Evolutionary conservation across 2,113 vertebrate species (phyloP).

Genomic region (Rhabdornis inornatus): DNA sequence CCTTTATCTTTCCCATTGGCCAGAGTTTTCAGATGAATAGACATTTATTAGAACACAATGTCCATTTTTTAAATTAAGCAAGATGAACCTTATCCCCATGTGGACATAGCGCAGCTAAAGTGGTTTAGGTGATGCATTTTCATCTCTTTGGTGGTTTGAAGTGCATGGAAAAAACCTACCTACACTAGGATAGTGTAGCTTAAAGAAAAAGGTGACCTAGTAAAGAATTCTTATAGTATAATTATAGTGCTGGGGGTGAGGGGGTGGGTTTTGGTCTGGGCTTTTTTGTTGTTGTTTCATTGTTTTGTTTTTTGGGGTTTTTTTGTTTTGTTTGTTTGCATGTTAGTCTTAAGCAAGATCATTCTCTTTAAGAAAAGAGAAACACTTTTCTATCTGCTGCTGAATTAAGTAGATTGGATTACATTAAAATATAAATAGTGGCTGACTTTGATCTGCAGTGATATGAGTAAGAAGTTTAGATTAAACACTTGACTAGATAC

Average conservation of each 20-base stretch:
- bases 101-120: not conserved
- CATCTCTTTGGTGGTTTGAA: not conserved
- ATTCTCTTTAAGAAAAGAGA: not conserved
- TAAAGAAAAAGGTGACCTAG: not conserved
- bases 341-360: not conserved
- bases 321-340: not conserved
- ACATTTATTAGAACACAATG: not conserved
- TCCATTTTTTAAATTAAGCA: not conserved
- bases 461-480: not conserved
- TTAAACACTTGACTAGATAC: not conserved
- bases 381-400: not conserved
- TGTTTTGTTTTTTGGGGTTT: too few species aligned
- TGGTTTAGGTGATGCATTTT: not conserved
- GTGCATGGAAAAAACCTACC: not conserved
- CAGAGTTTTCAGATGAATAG: not conserved
- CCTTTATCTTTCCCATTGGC: not conserved
- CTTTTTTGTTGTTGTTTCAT: not conserved
- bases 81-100: not conserved
- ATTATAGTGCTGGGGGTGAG: not conserved
- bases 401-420: not conserved
- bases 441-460: not conserved
- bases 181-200: not conserved
- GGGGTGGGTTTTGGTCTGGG: not conserved
- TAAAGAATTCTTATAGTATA: not conserved
- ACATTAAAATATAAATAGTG: not conserved